These are phyloP conservation scores for Enteromius afrohamiltoni DNA, from an alignment of 2,797 vertebrate species.

Conservation along the genomic window DNA sequence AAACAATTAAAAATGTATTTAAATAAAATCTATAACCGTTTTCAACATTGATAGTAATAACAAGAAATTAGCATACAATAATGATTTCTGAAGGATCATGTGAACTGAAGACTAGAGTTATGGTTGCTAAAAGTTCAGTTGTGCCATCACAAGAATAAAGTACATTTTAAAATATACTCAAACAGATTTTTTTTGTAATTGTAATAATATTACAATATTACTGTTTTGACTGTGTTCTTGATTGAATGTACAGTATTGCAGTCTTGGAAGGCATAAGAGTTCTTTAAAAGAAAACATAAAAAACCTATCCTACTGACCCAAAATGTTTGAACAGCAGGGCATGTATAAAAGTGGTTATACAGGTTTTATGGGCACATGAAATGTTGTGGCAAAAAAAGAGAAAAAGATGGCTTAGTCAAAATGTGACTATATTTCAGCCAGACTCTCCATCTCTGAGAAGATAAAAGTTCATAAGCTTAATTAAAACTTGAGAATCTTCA, in stretches of 20 bases:
- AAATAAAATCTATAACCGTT: background rate
- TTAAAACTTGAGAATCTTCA: constrained; percentile 36
- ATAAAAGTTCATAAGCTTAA: constrained; percentile 34
- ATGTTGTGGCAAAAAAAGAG: background rate
- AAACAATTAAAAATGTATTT: background rate
- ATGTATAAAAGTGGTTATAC: background rate
- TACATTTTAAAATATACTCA: background rate
- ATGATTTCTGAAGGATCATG: background rate
- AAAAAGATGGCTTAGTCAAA: background rate
- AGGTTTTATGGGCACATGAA: background rate
- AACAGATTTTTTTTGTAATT: background rate
- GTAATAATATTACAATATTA: background rate
- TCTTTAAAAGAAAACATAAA: background rate
- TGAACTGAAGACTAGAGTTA: background rate
- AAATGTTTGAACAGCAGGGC: background rate
- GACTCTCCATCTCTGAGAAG: constrained; percentile 2
- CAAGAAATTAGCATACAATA: background rate
- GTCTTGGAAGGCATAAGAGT: background rate
- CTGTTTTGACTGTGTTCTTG: background rate
- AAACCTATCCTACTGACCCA: background rate
- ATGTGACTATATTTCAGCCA: background rate
- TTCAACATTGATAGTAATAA: background rate
- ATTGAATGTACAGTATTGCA: background rate
- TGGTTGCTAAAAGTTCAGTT: background rate
- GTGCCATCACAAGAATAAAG: background rate